Percentiles rank a stretch among this genome's conserved stretches.
Evolutionary conservation across 2,888 invertebrate genomes (phyloP).

Genomic region (Apodemia arnacis): DNA sequence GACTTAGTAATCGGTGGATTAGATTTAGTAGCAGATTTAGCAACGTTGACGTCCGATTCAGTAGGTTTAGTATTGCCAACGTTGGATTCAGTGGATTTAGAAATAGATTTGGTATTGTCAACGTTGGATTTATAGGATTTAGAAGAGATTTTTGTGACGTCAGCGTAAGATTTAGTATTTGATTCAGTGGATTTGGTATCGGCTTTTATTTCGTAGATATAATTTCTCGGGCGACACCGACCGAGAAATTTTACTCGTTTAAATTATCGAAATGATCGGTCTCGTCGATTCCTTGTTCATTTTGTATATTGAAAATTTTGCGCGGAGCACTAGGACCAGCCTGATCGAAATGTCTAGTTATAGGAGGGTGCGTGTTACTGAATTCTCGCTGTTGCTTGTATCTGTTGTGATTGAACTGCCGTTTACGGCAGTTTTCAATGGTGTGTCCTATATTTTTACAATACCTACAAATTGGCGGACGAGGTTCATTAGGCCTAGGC

Average conservation of each 20-base stretch:
- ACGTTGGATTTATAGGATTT: conserved; percentile 1
- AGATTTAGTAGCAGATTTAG: not conserved
- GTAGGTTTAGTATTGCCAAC: not conserved
- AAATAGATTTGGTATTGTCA: not conserved
- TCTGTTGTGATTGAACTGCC: not conserved
- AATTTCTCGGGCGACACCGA: conserved; percentile 18
- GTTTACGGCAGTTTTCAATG: not conserved
- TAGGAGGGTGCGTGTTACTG: not conserved
- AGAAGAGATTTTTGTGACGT: not conserved
- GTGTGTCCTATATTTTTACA: conserved; percentile 11
- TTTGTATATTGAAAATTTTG: not conserved
- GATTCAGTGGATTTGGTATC: conserved; percentile 18
- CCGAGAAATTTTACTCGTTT: conserved; percentile 19
- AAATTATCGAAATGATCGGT: not conserved
- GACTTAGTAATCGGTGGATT: too few species aligned
- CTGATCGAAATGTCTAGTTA: not conserved
- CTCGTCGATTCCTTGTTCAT: not conserved
- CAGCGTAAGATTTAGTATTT: not conserved
- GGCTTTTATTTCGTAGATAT: not conserved
- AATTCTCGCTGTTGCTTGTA: not conserved
- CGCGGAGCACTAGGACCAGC: not conserved
- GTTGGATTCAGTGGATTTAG: not conserved
- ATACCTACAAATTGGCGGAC: not conserved
- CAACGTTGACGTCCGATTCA: not conserved
- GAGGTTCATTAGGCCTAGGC: not conserved